Base-by-base conservation (phyloP, 2,113 vertebrate species). In the Uria aalge region DNA sequence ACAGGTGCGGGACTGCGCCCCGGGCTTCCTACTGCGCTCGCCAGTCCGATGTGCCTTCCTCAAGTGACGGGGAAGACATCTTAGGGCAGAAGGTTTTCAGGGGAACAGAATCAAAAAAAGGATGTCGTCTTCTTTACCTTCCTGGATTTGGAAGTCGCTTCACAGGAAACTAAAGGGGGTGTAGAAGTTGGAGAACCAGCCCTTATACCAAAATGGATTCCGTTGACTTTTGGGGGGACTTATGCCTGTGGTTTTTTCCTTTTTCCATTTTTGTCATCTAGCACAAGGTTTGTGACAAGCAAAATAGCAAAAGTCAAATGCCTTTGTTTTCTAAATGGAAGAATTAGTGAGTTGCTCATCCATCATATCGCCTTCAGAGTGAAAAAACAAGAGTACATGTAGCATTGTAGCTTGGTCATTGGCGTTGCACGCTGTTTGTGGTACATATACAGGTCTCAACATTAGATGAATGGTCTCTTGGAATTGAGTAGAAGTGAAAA, bases 361-460 rank as follows among this genome's bases (percentile, higher is more conserved):
- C 10, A 8, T 68, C 34, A 0, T 41, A 5, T 66, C 59, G 21
- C 59, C 64, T 75, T 59, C 63, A 62, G 76, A 91, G 52, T n/a
- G 50, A 34, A 22, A 56, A 74, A 57, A 3, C 9, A 17, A 26
- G 38, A 59, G 56, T 15, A 6, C 8, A 0, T 34, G n/a, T 15
- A 15, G 36, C 30, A 2, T 6, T 36, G 21, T 53, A 47, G 34
- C 15, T 66, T 66, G 34, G 45, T 45, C 9, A 1, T 19, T 89
- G 68, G 17, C 9, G 6, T 5, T 57, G 64, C 20, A 6, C 15
- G 0, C 10, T 47, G 23, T 12, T 26, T 63, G 14, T 66, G 80
- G 66, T 81, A 45, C 0, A 0, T 67, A 34, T 7, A 0, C 10
- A 24, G 59, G 24, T 63, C n/a, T 76, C 27, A 9, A 52, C 5